Base-by-base conservation (phyloP, 1,140 invertebrate genomes). In the Tetramorium parvispinum region DNA sequence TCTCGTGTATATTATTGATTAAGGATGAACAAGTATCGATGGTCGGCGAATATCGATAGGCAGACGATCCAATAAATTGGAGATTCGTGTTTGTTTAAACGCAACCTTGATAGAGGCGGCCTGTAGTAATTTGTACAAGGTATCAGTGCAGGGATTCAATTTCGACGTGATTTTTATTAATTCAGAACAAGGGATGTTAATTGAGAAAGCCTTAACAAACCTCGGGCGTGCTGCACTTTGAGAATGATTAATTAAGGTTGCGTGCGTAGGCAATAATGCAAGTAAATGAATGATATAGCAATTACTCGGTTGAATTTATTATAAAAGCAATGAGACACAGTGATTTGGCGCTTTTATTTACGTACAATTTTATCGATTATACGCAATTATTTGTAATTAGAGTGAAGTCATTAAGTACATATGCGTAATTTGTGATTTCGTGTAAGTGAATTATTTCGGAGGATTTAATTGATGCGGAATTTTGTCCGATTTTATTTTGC, bases 1-100 rank as follows among this genome's bases (percentile, higher is more conserved):
- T 89, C 68, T 76, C 76, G 37, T 59, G 78, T 86, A 88, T 75
- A 85, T 89, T 89, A 89, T 91, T 88, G 88, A 92, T 92, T 88
- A 86, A 83, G 55, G 55, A 46, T 46, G 71, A 85, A 71, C 46
- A 59, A 53, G 51, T 49, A 59, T 53, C 32, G 59, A 21, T 18
- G 46, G 6, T 46, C 51, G 18, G 27, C 61, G 43, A 51, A 13
- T 73, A 77, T 73, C 79, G 53, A 83, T 75, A 49, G 77, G 32
- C 66, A 46, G 68, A 57, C 63, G 66, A 75, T 83, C 43, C 11
- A 37, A 46, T 43, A 75, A 83, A 73, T 16, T 43, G 16, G 16
- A 43, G 53, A 59, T 49, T 27, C 68, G 24, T 83, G 55, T 83
- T 83, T 83, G 18, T 57, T 43, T 40, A 73, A 83, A 53, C 68